Percentiles rank a stretch among this genome's conserved stretches.
These are phyloP conservation scores for Carlito syrichta DNA, from an alignment of 2,113 vertebrate species.

Conservation along the genomic window DNA sequence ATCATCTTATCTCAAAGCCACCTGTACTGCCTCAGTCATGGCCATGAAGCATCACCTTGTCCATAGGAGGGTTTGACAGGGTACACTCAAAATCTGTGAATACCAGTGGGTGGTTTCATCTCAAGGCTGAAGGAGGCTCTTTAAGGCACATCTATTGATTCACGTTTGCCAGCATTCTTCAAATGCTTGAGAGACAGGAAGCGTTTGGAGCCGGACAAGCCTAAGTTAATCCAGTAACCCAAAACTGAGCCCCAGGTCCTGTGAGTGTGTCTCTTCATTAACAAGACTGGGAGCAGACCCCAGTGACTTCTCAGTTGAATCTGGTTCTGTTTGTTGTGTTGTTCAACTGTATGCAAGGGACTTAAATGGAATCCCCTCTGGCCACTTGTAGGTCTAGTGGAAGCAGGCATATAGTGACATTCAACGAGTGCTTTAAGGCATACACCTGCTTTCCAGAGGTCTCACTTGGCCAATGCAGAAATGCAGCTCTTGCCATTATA, in stretches of 20 bases:
- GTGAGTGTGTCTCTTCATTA: neutral
- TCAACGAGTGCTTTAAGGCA: neutral
- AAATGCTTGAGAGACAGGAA: neutral
- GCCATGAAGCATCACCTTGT: neutral
- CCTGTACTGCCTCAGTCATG: neutral
- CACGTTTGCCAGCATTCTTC: neutral
- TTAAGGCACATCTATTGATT: neutral
- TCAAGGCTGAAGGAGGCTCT: neutral
- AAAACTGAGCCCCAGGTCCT: neutral
- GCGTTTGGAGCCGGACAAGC: neutral
- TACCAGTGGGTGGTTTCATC: neutral
- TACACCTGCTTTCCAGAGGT: neutral
- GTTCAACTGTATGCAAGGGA: neutral
- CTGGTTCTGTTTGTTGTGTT: neutral
- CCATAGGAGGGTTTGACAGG: accelerated
- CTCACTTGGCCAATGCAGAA: neutral
- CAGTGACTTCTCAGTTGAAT: neutral
- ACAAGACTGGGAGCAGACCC: neutral
- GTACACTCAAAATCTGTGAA: neutral
- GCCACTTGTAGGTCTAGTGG: neutral
- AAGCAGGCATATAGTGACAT: neutral
- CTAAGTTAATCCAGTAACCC: neutral
- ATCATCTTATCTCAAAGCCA: neutral
- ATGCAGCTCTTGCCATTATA: neutral
- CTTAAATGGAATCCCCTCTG: neutral